Conservation (phyloP, 2,888 invertebrate species). For the Salpingus planirostris region DNA sequence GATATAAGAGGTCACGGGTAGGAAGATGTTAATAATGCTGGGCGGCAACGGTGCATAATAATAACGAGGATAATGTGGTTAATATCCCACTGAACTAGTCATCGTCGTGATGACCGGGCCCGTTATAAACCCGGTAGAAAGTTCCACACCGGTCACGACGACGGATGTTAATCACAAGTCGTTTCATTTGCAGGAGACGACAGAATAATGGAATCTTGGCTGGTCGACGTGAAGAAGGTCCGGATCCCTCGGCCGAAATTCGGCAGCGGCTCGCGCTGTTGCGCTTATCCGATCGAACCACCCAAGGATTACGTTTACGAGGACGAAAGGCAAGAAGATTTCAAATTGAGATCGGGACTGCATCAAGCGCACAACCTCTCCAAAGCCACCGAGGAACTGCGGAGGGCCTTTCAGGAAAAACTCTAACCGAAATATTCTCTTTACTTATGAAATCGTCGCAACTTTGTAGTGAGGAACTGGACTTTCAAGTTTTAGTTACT, state of each 20-base stretch:
- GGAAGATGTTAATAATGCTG: no score
- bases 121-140: no score
- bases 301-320: constrained; percentile 68
- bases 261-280: constrained; percentile 47
- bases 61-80: no score
- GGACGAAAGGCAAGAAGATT: constrained; percentile 45
- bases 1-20: no score
- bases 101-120: no score
- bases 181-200: not conserved
- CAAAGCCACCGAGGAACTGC: constrained; percentile 68
- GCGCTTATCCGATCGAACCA: constrained; percentile 58
- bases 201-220: constrained; percentile 67
- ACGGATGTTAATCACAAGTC: no score
- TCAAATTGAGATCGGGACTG: constrained; percentile 42
- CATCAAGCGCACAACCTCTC: constrained; percentile 45
- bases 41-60: no score
- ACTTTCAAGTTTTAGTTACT: no score
- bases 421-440: constrained; percentile 54
- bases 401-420: constrained; percentile 67
- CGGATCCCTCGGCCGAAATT: constrained; percentile 80
- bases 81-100: no score
- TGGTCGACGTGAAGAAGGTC: constrained; percentile 74
- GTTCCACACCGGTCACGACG: no score
- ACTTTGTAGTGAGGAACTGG: no score
- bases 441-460: no score